Base-by-base conservation (phyloP, 1,140 invertebrate genomes). In the Leguminivora glycinivorella region DNA sequence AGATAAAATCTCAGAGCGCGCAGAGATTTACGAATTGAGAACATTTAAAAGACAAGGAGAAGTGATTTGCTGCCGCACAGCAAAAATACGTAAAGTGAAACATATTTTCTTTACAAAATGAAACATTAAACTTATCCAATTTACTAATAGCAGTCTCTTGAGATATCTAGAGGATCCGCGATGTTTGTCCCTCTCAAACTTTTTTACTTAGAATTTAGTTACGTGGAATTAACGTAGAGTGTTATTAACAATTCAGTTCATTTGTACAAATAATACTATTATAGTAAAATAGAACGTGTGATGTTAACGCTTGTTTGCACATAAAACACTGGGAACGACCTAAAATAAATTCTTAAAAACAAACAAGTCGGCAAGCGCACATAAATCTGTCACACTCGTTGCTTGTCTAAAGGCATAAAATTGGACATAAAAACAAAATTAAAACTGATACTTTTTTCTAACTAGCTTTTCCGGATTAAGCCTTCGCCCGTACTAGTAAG, bases 401-500 rank as follows among this genome's bases (percentile, higher is more conserved):
- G 85, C 84, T 85, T 86, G 83, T 85, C 83, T 69, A 74, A 66
- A 81, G 81, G 77, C 79, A 81, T 79, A 73, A 74, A 80, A 83
- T 82, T 83, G 80, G 82, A 82, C 68, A 70, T 71, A 73, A 76
- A 81, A 75, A 71, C 25, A 47, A 76, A 75, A 77, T 79, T 75
- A 82, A 83, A 93, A 88, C 79, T 78, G 93, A 92, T 91, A 92
- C 58, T 93, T 93, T 94, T 91, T 94, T 92, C 92, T 94, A 91
- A 93, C 90, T 93, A 98, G 97, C 96, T 98, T 94, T 98, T 98
- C 96, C 96, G 97, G 96, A 98, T 98, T 95, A 98, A 96, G 95
- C 97, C 97, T 93, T 96, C 96, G 93, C 97, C 96, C 94, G 96
- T 97, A 91, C 95, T 98, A 95, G 97, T 98, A 98, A 98, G 97